phyloP scores from a whole-genome alignment of 23 tunicate species.

The Phallusia fumigata region DNA sequence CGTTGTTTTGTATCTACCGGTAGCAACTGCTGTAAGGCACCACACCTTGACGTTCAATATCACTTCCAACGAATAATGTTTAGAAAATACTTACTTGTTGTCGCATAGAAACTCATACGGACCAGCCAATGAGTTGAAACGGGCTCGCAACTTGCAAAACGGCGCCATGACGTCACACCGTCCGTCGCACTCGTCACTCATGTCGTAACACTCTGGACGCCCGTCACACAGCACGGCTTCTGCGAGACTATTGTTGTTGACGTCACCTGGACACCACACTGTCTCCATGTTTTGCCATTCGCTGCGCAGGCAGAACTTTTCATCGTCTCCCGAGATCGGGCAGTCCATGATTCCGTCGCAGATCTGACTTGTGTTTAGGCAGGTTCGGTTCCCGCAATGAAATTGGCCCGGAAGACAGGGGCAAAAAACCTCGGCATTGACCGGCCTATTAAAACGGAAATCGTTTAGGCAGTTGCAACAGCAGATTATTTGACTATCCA shows the following conservation, averaged over 20 bases:
- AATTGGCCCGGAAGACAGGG: constrained; percentile 44
- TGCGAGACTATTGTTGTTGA: constrained; percentile 27
- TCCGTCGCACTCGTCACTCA: constrained; percentile 60
- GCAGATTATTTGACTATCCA: too few species aligned
- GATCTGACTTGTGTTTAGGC: constrained; percentile 24
- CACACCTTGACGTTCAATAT: not conserved
- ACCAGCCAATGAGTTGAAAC: constrained; percentile 23
- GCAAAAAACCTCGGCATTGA: not conserved
- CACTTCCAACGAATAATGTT: too few species aligned
- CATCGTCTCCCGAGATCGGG: constrained; percentile 25
- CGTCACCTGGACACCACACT: constrained; percentile 69
- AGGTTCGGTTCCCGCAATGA: constrained; percentile 47
- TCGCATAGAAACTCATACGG: constrained; percentile 57
- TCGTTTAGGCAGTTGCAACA: too few species aligned
- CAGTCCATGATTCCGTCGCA: constrained; percentile 64
- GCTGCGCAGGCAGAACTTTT: constrained; percentile 25
- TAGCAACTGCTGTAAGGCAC: not conserved
- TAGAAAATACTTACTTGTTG: constrained; percentile 46
- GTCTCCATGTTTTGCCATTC: constrained; percentile 3
- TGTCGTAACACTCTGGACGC: constrained; percentile 60
- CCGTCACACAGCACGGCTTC: constrained; percentile 60
- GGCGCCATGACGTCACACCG: constrained; percentile 36
- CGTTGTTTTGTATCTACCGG: too few species aligned
- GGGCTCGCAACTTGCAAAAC: constrained; percentile 34
- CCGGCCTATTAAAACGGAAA: too few species aligned